Evolutionary conservation across 2,797 vertebrate species (phyloP).

Genomic region (Pristis pectinata): DNA sequence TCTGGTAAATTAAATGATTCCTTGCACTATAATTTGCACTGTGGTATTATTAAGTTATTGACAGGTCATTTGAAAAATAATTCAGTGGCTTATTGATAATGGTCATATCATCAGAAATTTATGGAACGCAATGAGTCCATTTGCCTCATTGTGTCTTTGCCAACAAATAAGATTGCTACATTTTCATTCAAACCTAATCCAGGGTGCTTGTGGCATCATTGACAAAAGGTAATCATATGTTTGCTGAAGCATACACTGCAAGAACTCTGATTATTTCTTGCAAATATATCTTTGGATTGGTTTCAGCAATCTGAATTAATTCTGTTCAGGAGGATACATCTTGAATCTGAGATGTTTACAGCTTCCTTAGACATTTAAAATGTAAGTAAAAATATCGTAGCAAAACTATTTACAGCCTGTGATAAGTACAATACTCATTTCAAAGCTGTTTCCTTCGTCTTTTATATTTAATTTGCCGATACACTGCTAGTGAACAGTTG

Average conservation of each 20-base stretch:
- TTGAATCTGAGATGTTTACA: not conserved
- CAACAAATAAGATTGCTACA: not conserved
- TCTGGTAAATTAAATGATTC: not conserved
- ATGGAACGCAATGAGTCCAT: too few species aligned
- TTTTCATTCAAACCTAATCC: not conserved
- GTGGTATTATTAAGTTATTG: not conserved
- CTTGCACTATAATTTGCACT: not conserved
- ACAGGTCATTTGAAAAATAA: not conserved
- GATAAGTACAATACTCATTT: not conserved
- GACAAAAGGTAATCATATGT: not conserved
- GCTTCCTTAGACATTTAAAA: not conserved
- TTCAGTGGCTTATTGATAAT: not conserved
- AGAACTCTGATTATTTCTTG: slow-evolving; percentile 3
- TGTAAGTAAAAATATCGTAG: not conserved
- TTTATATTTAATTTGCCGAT: not conserved
- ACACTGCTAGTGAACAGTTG: not conserved
- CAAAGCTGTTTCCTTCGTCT: not conserved
- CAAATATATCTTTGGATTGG: not conserved
- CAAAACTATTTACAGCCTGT: not conserved
- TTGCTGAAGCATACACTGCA: not conserved
- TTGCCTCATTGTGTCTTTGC: too few species aligned
- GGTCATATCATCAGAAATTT: too few species aligned
- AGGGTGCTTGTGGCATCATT: not conserved
- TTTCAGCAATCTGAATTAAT: not conserved
- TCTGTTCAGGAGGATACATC: not conserved